phyloP scores from a whole-genome alignment of 2,113 vertebrate genomes.

The Sylvietta virens region DNA sequence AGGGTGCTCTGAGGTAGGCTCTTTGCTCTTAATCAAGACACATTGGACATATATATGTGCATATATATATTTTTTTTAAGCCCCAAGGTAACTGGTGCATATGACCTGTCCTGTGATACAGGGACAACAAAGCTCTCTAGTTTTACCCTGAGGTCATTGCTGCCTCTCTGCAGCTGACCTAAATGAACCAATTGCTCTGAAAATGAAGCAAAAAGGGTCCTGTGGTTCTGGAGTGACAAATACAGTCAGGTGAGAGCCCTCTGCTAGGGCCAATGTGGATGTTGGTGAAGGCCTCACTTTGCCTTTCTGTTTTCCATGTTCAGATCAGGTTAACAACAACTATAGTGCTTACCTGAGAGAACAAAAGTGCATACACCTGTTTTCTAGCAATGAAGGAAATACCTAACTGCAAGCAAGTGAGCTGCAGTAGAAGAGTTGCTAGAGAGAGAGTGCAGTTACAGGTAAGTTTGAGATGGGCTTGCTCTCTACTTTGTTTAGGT shows the following conservation, averaged over 20 bases:
- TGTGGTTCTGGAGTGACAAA: background rate
- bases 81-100: background rate
- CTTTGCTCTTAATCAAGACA: background rate
- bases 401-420: background rate
- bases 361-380: background rate
- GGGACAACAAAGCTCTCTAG: background rate
- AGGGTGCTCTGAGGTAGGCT: background rate
- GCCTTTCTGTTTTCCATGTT: background rate
- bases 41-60: background rate
- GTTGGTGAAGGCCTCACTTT: background rate
- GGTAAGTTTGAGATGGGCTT: background rate
- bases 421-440: background rate
- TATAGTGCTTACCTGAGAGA: background rate
- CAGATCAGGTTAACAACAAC: background rate
- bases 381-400: background rate
- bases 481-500: background rate
- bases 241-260: background rate
- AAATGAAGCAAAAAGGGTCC: background rate
- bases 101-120: background rate
- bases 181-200: background rate
- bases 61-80: background rate
- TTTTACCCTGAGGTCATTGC: background rate
- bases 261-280: background rate
- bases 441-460: background rate
- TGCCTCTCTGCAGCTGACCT: background rate